Base-by-base conservation (phyloP, 2,888 invertebrate genomes). In the Peribatodes rhomboidaria region DNA sequence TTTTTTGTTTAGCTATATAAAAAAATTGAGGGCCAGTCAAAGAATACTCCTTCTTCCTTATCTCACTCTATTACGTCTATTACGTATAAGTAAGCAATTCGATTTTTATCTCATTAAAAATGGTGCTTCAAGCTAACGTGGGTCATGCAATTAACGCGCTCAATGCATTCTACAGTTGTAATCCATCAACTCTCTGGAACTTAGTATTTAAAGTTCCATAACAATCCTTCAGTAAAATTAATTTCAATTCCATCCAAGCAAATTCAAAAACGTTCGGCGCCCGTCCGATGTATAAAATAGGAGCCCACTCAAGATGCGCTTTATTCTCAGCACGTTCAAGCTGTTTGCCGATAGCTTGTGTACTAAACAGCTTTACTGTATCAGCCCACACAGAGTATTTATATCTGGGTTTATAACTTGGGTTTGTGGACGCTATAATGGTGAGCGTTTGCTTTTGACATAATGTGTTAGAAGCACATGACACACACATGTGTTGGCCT, bases 291-390 rank as follows among this genome's bases (percentile, higher is more conserved):
- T 47, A 44, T 61, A 57, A 54, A 39, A 52, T 42, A 57, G 27
- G 18, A 18, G 57, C 47, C 27, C 46, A 52, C 10, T 61, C 11
- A 13, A 49, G 13, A 42, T 16, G 47, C 61, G 13, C 46, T 50
- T 60, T 64, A 67, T 65, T 67, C 60, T 4, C 57, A 33, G 58
- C 68, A 68, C 68, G 63, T 68, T 50, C 49, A 11, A 37, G 11
- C 56, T 59, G 67, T 63, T 65, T 66, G 22, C 53, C 35, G 54
- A 65, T 62, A 55, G 67, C 62, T 68, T 56, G 59, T 61, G 57
- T 57, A 57, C 53, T 33, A 57, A 61, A 61, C 59, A 54, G 58
- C 67, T 56, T 65, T 6, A 33, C 61, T 44, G 61, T 61, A 63
- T 58, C 62, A 42, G 61, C 52, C 27, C 16, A 16, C 50, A 46